These are phyloP conservation scores for Corythucha ciliata DNA, from an alignment of 2,888 invertebrate species.

Conservation along the genomic window DNA sequence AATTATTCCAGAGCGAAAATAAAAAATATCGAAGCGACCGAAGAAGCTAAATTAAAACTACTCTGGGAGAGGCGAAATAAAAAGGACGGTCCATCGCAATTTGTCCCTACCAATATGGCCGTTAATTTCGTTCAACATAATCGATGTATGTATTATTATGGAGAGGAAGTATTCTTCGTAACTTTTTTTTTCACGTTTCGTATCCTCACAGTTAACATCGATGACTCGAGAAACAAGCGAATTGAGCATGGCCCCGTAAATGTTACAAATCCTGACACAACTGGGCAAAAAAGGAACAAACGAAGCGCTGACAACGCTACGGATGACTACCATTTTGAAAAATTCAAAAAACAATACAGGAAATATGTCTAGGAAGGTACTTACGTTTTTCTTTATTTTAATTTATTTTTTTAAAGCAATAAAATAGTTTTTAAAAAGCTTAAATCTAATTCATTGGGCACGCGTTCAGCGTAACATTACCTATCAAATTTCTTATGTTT, in stretches of 20 bases:
- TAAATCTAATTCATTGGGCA: constrained; percentile 64
- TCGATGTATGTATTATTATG: constrained; percentile 63
- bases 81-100: constrained; percentile 86
- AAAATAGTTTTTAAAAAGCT: not conserved
- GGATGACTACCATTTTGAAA: constrained; percentile 94
- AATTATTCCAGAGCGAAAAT: constrained; percentile 83
- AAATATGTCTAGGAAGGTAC: no score
- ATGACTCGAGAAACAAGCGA: constrained; percentile 53
- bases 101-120: constrained; percentile 96
- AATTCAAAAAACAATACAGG: constrained; percentile 93
- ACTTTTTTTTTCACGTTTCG: not conserved
- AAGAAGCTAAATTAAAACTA: constrained; percentile 91
- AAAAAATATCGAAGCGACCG: constrained; percentile 96
- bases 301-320: constrained; percentile 73
- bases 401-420: no score
- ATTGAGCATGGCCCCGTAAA: constrained; percentile 17
- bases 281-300: constrained; percentile 36
- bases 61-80: constrained; percentile 81
- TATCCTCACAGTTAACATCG: constrained; percentile 66
- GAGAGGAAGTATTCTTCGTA: not conserved
- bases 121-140: constrained; percentile 97
- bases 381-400: no score
- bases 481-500: constrained; percentile 52
- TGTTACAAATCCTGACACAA: constrained; percentile 25
- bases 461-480: constrained; percentile 64